Percentiles rank a stretch among this genome's conserved stretches.
Evolutionary conservation across 2,113 vertebrate genomes (phyloP).

Genomic region (Engystomops pustulosus): DNA sequence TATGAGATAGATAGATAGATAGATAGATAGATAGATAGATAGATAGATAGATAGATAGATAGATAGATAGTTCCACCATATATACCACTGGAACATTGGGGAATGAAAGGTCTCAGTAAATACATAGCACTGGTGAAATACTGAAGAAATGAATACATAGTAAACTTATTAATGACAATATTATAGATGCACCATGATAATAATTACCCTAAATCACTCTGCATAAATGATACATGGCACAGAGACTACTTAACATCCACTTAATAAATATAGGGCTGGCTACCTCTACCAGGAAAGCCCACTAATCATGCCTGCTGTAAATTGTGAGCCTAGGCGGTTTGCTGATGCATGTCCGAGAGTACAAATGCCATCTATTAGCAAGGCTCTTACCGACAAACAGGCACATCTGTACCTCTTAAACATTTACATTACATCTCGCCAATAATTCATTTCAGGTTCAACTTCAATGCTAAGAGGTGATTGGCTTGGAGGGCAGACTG

Average conservation of each 20-base stretch:
- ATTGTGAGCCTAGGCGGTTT: slow-evolving; percentile 11
- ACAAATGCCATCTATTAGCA: slow-evolving; percentile 28
- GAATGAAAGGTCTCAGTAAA: no score
- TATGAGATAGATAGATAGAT: no score
- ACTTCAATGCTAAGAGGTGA: slow-evolving; percentile 11
- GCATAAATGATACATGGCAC: background rate
- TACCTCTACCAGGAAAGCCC: slow-evolving; percentile 11
- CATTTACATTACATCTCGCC: slow-evolving; percentile 11
- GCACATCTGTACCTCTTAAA: slow-evolving; percentile 25
- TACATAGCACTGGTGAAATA: background rate
- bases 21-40: no score
- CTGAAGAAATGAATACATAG: background rate
- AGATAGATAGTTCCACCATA: no score
- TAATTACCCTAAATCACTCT: background rate
- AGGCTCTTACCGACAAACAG: slow-evolving; percentile 21
- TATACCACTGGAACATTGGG: background rate
- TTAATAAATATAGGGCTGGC: background rate
- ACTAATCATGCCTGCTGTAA: background rate
- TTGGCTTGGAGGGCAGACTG: background rate
- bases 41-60: no score
- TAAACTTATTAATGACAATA: background rate
- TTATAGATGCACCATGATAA: background rate
- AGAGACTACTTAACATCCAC: background rate
- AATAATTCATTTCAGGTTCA: slow-evolving; percentile 24
- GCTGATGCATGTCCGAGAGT: slow-evolving; percentile 16